phyloP scores from a whole-genome alignment of 1,140 invertebrate genomes.

The Eriosoma lanigerum region DNA sequence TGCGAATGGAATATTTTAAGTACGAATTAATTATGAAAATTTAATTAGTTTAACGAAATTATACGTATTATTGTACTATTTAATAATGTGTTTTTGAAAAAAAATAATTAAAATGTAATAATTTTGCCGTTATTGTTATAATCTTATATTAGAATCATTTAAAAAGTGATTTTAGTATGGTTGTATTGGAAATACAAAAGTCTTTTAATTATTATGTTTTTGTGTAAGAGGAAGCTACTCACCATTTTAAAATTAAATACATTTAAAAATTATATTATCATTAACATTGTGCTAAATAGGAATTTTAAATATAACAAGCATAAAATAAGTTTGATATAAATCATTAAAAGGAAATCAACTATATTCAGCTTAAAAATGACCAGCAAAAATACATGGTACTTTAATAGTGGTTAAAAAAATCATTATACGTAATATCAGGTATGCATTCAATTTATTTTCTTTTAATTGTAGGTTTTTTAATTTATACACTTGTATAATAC shows the following conservation, averaged over 20 bases:
- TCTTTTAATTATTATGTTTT: background rate
- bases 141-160: background rate
- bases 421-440: background rate
- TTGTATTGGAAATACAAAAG: background rate
- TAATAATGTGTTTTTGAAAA: background rate
- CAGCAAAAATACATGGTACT: background rate
- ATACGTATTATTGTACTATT: background rate
- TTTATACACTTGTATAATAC: too few species aligned
- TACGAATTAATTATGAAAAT: too few species aligned
- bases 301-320: background rate
- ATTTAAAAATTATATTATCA: background rate
- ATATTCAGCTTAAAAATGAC: background rate
- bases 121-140: too few species aligned
- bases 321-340: background rate
- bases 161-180: background rate
- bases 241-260: background rate
- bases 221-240: background rate
- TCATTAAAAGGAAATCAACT: background rate
- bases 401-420: background rate
- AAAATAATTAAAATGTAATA: background rate
- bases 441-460: background rate
- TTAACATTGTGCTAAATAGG: background rate
- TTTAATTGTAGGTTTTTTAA: background rate
- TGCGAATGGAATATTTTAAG: too few species aligned
- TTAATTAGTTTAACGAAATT: too few species aligned